These are phyloP conservation scores for Ips typographus DNA, from an alignment of 1,140 invertebrate genomes.

Conservation along the genomic window DNA sequence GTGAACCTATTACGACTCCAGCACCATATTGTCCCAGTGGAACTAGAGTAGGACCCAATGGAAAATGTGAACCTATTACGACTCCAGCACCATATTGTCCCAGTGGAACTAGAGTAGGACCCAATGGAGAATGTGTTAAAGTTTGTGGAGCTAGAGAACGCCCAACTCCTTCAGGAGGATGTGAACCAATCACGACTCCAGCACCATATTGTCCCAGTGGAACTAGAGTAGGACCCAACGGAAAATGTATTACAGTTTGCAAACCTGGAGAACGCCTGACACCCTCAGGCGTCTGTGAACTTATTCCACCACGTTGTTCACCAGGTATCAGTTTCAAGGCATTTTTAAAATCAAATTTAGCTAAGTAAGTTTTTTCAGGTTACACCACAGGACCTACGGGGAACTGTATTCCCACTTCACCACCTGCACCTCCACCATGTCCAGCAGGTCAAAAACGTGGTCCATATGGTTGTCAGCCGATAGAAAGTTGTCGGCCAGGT, in stretches of 20 bases:
- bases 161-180: conserved; percentile 29
- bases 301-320: no score
- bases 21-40: conserved; percentile 13
- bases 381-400: no score
- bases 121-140: conserved; percentile 23
- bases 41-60: conserved; percentile 16
- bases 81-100: conserved; percentile 9
- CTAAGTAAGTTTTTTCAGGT: no score
- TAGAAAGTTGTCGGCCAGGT: conserved; percentile 7
- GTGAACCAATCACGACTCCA: conserved; percentile 13
- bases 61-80: conserved; percentile 17
- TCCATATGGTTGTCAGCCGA: conserved; percentile 22
- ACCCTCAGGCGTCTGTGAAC: no score
- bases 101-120: conserved; percentile 14
- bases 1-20: conserved; percentile 11
- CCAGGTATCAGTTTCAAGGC: no score
- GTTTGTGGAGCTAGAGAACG: conserved; percentile 21
- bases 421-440: conserved; percentile 12
- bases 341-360: no score
- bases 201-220: no score
- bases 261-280: no score
- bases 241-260: no score
- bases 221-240: no score
- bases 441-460: conserved; percentile 19
- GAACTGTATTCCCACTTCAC: background rate